Conservation (phyloP, 1,140 invertebrate genomes). For the Stenopsyche tienmushanensis region DNA sequence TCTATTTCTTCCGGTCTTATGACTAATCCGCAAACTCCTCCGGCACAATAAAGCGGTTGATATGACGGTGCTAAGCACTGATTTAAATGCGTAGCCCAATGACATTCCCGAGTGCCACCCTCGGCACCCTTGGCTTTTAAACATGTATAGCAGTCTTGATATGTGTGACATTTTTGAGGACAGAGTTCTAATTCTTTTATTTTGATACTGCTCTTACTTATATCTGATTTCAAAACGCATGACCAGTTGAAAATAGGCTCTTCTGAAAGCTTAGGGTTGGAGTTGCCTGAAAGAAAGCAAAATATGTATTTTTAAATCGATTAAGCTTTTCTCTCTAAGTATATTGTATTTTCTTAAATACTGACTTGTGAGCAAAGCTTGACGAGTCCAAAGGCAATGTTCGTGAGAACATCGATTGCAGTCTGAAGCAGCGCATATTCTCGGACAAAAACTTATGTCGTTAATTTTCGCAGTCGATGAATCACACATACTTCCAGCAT, state of each 20-base stretch:
- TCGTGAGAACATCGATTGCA: conserved; percentile 74
- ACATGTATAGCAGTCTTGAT: conserved; percentile 76
- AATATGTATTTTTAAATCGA: neutral
- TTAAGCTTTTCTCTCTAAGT: conserved; percentile 14
- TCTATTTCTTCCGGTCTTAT: conserved; percentile 66
- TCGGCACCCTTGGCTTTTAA: conserved; percentile 71
- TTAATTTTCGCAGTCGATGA: conserved; percentile 53
- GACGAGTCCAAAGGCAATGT: conserved; percentile 79
- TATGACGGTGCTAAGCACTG: conserved; percentile 86
- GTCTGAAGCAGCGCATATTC: conserved; percentile 76
- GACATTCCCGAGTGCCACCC: conserved; percentile 80
- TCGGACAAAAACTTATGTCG: conserved; percentile 66
- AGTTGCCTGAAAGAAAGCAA: conserved; percentile 50
- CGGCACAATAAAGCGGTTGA: conserved; percentile 81
- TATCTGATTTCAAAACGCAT: conserved; percentile 61
- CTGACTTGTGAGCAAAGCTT: conserved; percentile 47
- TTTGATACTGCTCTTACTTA: conserved; percentile 52
- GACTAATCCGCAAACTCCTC: conserved; percentile 86
- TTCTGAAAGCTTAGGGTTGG: conserved; percentile 54
- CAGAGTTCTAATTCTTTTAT: conserved; percentile 58
- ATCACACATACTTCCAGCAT: conserved; percentile 51
- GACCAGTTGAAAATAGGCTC: conserved; percentile 68
- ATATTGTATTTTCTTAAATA: neutral
- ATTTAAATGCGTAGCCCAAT: conserved; percentile 84
- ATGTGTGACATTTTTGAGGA: conserved; percentile 71